Percentiles rank a stretch among this genome's conserved stretches.
These are phyloP conservation scores for Carapus acus DNA, from an alignment of 2,797 vertebrate species.

Conservation along the genomic window DNA sequence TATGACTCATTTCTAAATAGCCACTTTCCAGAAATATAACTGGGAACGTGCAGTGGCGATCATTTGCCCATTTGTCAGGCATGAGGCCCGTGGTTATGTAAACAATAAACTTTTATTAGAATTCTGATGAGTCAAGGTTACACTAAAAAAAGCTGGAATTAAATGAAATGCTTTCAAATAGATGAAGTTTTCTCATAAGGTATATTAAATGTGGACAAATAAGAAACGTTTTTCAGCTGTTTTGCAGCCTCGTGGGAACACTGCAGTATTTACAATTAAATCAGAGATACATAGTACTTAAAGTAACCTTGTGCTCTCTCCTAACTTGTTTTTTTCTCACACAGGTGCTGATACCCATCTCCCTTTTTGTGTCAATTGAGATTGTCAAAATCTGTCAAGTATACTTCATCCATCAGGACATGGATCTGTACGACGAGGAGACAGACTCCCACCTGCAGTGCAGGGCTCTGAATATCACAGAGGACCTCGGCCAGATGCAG, in stretches of 20 bases:
- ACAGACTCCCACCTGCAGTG: constrained; percentile 91
- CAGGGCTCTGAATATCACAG: constrained; percentile 93
- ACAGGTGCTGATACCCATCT: constrained; percentile 95
- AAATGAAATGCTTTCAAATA: neutral
- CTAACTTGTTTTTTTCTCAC: constrained; percentile 21
- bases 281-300: no score
- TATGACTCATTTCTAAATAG: constrained; percentile 42
- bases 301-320: neutral
- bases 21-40: constrained; percentile 17
- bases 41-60: constrained; percentile 22
- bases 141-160: neutral
- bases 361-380: constrained; percentile 98
- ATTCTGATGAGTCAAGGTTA: neutral
- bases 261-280: no score
- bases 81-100: neutral
- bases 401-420: constrained; percentile 94
- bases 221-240: no score
- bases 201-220: no score
- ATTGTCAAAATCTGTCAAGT: constrained; percentile 98
- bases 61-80: neutral
- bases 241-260: no score
- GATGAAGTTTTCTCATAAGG: neutral
- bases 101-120: neutral
- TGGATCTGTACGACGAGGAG: constrained; percentile 91
- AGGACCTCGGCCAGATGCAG: constrained; percentile 95